Conservation (phyloP, 2,797 vertebrate genomes). For the Typhlichthys eigenmanni region DNA sequence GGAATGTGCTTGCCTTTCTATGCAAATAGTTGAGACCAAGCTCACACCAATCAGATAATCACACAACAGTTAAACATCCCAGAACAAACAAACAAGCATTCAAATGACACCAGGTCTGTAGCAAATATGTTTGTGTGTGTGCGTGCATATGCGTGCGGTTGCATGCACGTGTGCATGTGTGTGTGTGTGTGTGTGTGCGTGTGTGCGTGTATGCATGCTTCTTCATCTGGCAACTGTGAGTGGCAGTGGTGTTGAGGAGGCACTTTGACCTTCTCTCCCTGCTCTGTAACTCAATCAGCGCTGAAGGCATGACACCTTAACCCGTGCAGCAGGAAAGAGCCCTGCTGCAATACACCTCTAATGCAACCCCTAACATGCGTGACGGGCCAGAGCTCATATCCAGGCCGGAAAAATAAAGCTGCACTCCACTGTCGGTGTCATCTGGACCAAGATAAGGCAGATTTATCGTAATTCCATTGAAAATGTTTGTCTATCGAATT, state of each 20-base stretch:
- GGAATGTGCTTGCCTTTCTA: too few species aligned
- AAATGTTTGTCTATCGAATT: constrained; percentile 72
- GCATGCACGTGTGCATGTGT: constrained; percentile 14
- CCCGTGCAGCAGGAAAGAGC: constrained; percentile 70
- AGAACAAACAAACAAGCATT: constrained; percentile 52
- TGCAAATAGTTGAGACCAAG: background rate
- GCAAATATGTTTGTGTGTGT: constrained; percentile 31
- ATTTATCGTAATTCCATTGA: constrained; percentile 69
- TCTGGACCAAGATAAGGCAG: constrained; percentile 74
- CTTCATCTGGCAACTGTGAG: constrained; percentile 61
- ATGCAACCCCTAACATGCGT: constrained; percentile 84
- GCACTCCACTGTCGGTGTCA: constrained; percentile 48
- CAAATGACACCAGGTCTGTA: constrained; percentile 60
- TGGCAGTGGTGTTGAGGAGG: constrained; percentile 70
- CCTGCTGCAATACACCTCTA: constrained; percentile 71
- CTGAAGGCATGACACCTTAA: constrained; percentile 82
- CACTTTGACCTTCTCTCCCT: constrained; percentile 79
- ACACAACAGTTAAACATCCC: constrained; percentile 49
- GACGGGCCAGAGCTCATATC: constrained; percentile 80
- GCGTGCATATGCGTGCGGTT: constrained; percentile 15
- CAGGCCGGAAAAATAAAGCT: constrained; percentile 60
- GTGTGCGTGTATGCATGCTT: constrained; percentile 39
- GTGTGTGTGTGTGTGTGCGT: constrained; percentile 19
- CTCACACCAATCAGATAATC: constrained; percentile 23
- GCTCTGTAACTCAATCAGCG: constrained; percentile 88